Conservation (phyloP, 30 jellyfish, hydroid and myxozoan genomes). For the Aurelia sp. region DNA sequence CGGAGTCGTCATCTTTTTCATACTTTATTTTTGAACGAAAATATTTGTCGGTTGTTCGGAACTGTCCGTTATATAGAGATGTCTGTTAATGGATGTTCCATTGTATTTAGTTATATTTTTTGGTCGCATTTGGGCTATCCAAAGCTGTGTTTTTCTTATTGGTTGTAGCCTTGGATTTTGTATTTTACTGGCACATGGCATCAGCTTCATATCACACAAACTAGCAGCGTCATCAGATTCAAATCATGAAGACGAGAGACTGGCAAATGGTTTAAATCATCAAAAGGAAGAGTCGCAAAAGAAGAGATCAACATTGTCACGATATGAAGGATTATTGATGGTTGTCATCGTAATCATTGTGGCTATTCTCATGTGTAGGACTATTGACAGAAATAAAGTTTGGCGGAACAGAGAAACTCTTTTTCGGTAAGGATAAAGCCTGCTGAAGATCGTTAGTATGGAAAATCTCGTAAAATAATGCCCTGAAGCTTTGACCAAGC, state of each 20-base stretch:
- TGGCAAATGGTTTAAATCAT: neutral
- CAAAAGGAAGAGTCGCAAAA: neutral
- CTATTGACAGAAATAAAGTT: slow-evolving; percentile 65
- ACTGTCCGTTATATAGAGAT: too few species aligned
- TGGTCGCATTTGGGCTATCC: too few species aligned
- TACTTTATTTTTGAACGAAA: too few species aligned
- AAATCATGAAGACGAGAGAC: neutral
- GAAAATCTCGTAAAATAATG: too few species aligned
- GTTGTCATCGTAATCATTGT: slow-evolving; percentile 23
- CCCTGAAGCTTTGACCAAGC: too few species aligned
- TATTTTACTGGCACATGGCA: slow-evolving; percentile 75
- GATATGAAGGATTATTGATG: neutral
- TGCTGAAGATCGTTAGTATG: too few species aligned
- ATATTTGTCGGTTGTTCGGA: too few species aligned
- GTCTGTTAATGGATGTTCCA: too few species aligned
- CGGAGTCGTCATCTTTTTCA: too few species aligned
- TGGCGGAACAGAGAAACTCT: slow-evolving; percentile 91
- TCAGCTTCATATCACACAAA: slow-evolving; percentile 1
- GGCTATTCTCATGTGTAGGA: slow-evolving; percentile 30
- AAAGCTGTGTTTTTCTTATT: neutral
- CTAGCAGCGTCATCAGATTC: neutral
- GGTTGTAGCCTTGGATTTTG: slow-evolving; percentile 77
- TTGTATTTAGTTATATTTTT: too few species aligned
- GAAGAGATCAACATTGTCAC: neutral
- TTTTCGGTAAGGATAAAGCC: slow-evolving; percentile 47